Conservation (phyloP, 1,140 invertebrate genomes). For the Meloidogyne floridensis region DNA sequence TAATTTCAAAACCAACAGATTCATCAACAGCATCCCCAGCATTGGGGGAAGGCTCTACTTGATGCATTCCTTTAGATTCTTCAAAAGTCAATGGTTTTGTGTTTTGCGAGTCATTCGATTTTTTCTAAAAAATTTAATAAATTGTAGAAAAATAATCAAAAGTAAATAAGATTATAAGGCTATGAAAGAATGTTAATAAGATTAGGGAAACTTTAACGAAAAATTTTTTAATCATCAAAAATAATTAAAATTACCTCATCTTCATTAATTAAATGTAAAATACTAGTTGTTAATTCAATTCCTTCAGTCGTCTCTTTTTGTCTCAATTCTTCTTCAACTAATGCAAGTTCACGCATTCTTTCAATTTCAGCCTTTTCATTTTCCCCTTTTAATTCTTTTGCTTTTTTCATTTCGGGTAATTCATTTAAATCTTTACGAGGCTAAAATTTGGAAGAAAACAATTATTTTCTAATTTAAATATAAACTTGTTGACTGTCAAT, state of each 20-base stretch:
- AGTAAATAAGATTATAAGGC: too few species aligned
- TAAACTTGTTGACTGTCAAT: neutral
- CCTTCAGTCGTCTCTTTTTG: neutral
- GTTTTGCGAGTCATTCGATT: neutral
- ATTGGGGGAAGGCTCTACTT: neutral
- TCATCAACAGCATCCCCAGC: neutral
- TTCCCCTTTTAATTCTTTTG: neutral
- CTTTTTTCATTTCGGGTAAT: slow-evolving; percentile 5
- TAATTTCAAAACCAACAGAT: neutral
- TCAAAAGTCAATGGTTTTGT: neutral
- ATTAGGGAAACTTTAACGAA: too few species aligned
- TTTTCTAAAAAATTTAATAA: neutral
- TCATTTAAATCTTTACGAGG: neutral
- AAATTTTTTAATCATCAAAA: too few species aligned
- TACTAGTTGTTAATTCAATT: neutral
- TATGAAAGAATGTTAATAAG: too few species aligned
- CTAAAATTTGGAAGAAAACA: neutral
- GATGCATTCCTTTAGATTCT: slow-evolving; percentile 1
- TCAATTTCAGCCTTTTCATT: neutral
- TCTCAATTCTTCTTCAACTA: neutral
- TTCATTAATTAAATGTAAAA: slow-evolving; percentile 5
- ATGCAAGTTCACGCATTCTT: neutral
- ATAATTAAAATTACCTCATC: neutral
- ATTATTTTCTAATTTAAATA: neutral
- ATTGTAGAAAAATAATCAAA: too few species aligned